Conservation (phyloP, 2,888 invertebrate species). For the Cantharis lateralis region DNA sequence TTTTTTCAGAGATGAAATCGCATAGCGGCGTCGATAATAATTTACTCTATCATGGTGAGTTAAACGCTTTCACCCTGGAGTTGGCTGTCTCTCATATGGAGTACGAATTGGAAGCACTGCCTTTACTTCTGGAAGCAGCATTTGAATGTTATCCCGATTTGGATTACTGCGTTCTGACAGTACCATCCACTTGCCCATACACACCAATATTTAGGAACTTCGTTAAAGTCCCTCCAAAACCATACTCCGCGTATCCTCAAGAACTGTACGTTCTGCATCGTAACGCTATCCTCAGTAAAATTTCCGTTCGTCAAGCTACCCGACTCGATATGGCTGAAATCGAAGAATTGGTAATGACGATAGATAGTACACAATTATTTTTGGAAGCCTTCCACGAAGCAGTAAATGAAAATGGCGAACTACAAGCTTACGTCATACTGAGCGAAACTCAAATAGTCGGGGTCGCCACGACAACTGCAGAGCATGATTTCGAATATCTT, state of each 20-base stretch:
- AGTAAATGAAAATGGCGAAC: constrained; percentile 38
- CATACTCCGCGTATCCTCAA: constrained; percentile 52
- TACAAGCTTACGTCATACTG: constrained; percentile 39
- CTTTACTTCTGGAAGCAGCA: constrained; percentile 65
- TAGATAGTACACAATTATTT: constrained; percentile 34
- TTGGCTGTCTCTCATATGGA: constrained; percentile 62
- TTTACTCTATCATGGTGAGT: constrained; percentile 49
- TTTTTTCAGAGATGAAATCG: constrained; percentile 3
- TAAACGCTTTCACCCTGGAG: constrained; percentile 68
- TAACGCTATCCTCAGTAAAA: constrained; percentile 42
- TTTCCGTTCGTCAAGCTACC: constrained; percentile 39
- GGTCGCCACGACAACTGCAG: constrained; percentile 44
- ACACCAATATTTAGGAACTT: constrained; percentile 64
- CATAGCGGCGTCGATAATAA: neutral
- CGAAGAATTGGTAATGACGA: constrained; percentile 36
- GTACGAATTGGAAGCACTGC: constrained; percentile 59
- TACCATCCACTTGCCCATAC: constrained; percentile 60
- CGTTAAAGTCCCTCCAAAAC: constrained; percentile 52
- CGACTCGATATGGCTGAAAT: constrained; percentile 36
- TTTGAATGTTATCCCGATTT: constrained; percentile 69
- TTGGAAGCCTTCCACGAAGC: constrained; percentile 40
- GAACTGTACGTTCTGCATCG: constrained; percentile 56
- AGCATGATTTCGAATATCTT: constrained; percentile 49
- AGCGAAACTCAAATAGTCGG: constrained; percentile 43
- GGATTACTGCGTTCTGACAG: constrained; percentile 66